These are phyloP conservation scores for Trachymyrmex septentrionalis DNA, from an alignment of 1,140 invertebrate species.

Conservation along the genomic window DNA sequence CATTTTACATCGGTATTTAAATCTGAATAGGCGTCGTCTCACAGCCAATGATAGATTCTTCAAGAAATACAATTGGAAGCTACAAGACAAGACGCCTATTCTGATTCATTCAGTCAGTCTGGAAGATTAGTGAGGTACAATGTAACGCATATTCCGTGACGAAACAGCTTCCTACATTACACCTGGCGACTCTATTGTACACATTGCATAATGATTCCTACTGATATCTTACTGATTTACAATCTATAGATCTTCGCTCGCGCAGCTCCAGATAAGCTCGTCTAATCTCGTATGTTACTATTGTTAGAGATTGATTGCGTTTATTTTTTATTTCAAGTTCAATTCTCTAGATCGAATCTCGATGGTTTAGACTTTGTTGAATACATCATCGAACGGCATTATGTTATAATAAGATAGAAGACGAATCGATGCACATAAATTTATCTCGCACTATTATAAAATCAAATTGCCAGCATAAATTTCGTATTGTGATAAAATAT, in stretches of 20 bases:
- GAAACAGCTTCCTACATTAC: slow-evolving; percentile 46
- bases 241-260: slow-evolving; percentile 24
- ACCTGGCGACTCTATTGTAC: slow-evolving; percentile 31
- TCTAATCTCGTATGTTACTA: slow-evolving; percentile 21
- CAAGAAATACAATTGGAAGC: slow-evolving; percentile 1
- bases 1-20: no score
- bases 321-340: slow-evolving; percentile 17
- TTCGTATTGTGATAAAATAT: neutral
- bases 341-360: slow-evolving; percentile 7
- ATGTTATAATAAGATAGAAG: slow-evolving; percentile 6
- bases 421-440: neutral
- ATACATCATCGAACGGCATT: neutral
- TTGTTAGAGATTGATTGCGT: slow-evolving; percentile 15
- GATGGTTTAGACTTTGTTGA: neutral
- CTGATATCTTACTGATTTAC: slow-evolving; percentile 41
- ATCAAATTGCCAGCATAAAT: neutral
- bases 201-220: slow-evolving; percentile 47
- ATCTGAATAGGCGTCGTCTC: no score
- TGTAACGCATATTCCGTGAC: slow-evolving; percentile 33
- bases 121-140: neutral
- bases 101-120: neutral
- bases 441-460: neutral
- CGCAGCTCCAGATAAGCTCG: slow-evolving; percentile 27
- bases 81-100: slow-evolving; percentile 11
- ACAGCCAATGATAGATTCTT: neutral